phyloP scores from a whole-genome alignment of 2,113 vertebrate genomes.

The Nothoprocta perdicaria region DNA sequence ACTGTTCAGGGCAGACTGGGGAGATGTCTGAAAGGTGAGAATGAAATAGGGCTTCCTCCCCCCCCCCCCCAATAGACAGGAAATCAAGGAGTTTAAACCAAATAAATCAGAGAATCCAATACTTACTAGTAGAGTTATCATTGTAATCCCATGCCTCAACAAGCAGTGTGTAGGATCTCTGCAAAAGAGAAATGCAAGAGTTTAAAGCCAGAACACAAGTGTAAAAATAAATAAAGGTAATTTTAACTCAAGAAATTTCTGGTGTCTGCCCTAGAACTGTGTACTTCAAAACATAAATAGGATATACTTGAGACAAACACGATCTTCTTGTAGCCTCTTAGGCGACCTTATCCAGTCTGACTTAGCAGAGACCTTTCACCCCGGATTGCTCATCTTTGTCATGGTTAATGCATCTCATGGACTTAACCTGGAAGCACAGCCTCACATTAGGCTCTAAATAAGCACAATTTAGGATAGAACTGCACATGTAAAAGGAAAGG shows the following conservation, averaged over 20 bases:
- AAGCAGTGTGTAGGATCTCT: constrained; percentile 97
- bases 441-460: neutral
- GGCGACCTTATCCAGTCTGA: constrained; percentile 60
- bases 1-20: neutral
- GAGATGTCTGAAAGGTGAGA: neutral
- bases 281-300: constrained; percentile 63
- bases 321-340: constrained; percentile 54
- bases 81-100: neutral
- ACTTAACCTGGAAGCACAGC: constrained; percentile 56
- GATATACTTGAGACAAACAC: constrained; percentile 50
- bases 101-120: neutral
- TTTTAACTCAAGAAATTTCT: neutral
- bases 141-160: constrained; percentile 95
- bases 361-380: constrained; percentile 67
- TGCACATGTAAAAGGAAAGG: neutral
- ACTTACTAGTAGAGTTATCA: constrained; percentile 94
- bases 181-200: constrained; percentile 74
- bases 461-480: neutral
- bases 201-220: neutral
- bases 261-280: neutral
- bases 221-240: neutral
- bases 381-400: constrained; percentile 57
- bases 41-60: too few species aligned
- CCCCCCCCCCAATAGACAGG: neutral
- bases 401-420: constrained; percentile 63